Conservation (phyloP, 2,113 vertebrate species). For the Cyanoderma ruficeps region DNA sequence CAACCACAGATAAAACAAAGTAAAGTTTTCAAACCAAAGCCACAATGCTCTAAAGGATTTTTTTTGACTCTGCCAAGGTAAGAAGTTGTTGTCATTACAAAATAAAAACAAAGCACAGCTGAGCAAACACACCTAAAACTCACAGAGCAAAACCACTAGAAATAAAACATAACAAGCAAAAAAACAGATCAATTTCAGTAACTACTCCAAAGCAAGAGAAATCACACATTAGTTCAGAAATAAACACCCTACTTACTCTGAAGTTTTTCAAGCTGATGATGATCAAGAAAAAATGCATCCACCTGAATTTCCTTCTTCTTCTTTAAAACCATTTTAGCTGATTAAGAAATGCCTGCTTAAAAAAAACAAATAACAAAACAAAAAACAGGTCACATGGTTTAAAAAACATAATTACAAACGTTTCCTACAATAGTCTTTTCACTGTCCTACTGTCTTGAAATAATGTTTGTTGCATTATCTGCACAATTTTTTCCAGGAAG, state of each 20-base stretch:
- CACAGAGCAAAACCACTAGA: background rate
- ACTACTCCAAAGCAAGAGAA: background rate
- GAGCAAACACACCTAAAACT: background rate
- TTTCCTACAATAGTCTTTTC: background rate
- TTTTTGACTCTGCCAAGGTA: background rate
- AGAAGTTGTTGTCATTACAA: background rate
- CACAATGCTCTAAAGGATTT: fast-evolving
- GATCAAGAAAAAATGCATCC: constrained; percentile 78
- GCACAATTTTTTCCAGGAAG: background rate
- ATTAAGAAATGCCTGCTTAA: background rate
- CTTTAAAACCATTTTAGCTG: constrained; percentile 87
- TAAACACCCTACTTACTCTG: constrained; percentile 69
- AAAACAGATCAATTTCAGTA: background rate
- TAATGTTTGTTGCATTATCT: background rate
- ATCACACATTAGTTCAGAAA: background rate
- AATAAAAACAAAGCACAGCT: background rate
- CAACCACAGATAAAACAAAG: background rate
- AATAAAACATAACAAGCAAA: background rate
- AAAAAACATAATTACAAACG: background rate
- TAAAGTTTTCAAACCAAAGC: background rate
- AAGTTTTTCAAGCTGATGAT: constrained; percentile 77
- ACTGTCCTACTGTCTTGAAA: background rate
- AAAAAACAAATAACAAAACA: background rate
- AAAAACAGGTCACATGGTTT: background rate
- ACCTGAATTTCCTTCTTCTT: constrained; percentile 87